A percentile compares a stretch with the other conserved stretches of the same genome.
These are phyloP conservation scores for Meriones unguiculatus DNA, from an alignment of 2,113 vertebrate genomes.

Conservation along the genomic window DNA sequence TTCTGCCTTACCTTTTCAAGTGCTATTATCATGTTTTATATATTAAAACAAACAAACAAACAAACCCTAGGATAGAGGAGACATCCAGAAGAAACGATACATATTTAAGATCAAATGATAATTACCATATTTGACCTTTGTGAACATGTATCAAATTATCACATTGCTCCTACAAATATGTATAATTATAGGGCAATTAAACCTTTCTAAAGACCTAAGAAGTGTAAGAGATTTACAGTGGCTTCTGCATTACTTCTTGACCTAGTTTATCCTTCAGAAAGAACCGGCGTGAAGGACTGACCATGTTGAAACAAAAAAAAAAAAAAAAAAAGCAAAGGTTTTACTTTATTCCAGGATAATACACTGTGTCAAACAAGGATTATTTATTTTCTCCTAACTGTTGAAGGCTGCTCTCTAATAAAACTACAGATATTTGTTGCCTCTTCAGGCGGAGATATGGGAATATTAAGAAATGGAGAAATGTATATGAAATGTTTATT, in stretches of 20 bases:
- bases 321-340: constrained; percentile 19
- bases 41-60: not conserved
- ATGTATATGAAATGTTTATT: not conserved
- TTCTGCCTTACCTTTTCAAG: not conserved
- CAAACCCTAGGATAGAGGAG: not conserved
- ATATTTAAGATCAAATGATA: not conserved
- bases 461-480: not conserved
- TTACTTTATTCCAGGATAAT: constrained; percentile 48
- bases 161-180: not conserved
- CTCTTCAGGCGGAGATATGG: constrained; percentile 1
- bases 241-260: constrained; percentile 58
- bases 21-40: not conserved
- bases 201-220: not conserved
- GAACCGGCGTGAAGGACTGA: constrained; percentile 22
- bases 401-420: not conserved
- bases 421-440: not conserved
- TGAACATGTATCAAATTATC: not conserved
- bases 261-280: constrained; percentile 74
- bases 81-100: not conserved
- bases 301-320: not conserved
- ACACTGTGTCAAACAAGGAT: not conserved
- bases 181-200: not conserved
- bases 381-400: not conserved
- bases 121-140: not conserved
- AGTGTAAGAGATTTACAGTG: constrained; percentile 72